A percentile compares a stretch with the other conserved stretches of the same genome.
These are phyloP conservation scores for Brachionus angularis DNA, from an alignment of 1,140 invertebrate genomes.

Conservation along the genomic window DNA sequence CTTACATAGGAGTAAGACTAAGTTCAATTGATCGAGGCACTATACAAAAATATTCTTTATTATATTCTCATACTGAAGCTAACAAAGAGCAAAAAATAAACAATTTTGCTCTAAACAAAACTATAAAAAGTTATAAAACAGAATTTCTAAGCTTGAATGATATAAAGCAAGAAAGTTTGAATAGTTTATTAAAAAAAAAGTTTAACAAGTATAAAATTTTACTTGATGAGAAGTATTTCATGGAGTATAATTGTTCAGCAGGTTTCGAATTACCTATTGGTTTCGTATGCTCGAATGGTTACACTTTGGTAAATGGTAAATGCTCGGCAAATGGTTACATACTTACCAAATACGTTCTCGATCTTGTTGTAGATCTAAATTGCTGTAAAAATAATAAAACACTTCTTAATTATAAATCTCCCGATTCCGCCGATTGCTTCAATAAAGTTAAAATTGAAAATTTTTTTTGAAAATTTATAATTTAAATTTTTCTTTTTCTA, in stretches of 20 bases:
- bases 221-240: conserved; percentile 18
- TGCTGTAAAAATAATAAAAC: no score
- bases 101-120: conserved; percentile 12
- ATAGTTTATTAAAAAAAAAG: conserved; percentile 11
- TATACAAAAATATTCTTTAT: conserved; percentile 15
- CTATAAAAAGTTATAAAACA: conserved; percentile 1
- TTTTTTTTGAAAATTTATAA: no score
- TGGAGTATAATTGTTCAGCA: conserved; percentile 10
- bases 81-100: neutral
- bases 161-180: neutral
- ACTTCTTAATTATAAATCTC: no score
- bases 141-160: neutral
- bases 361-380: no score
- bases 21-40: conserved; percentile 6
- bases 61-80: neutral
- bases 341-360: neutral
- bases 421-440: no score
- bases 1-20: conserved; percentile 8
- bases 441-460: no score
- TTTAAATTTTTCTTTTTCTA: no score
- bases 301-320: conserved; percentile 30
- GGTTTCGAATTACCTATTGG: neutral
- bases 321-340: conserved; percentile 30
- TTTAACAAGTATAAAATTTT: conserved; percentile 32
- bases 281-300: conserved; percentile 18